Base-by-base conservation (phyloP, 2,888 invertebrate species). In the Parnassius mnemosyne region DNA sequence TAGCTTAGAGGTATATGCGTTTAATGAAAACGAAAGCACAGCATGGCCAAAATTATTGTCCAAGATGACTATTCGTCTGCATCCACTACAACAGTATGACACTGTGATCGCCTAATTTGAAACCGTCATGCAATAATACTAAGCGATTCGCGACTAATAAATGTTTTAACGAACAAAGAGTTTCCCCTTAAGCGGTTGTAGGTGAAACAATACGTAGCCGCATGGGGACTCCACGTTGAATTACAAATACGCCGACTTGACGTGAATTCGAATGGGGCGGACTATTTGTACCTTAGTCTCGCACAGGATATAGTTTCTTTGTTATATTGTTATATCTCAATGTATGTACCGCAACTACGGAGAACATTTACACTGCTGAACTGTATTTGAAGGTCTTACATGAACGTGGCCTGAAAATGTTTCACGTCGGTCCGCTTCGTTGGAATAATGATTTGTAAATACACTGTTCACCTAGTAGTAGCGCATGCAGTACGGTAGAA, bases 211-310 rank as follows among this genome's bases (percentile, higher is more conserved):
- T 89, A 87, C 81, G 78, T 78, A 81, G 77, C 77, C 80, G 75
- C 77, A 74, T 69, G 72, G 83, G 77, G 83, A 80, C 80, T 74
- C 74, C 79, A 85, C 78, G 83, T 89, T 87, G 90, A 90, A 91
- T 91, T 88, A 89, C 88, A 91, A 89, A 87, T 87, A 87, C 83
- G 83, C 64, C 64, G 78, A 83, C 87, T 85, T 83, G 88, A 85
- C 84, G 80, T 84, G 89, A 89, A 90, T 89, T 85, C 84, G 81
- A 88, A 90, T 86, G 76, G 83, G 82, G 77, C 75, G 72, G 74
- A 70, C 72, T 76, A 74, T 77, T 77, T 76, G 78, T 77, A 75
- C 74, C 71, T 68, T 66, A 63, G 71, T 71, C 73, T 70, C 69
- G 71, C 65, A 65, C 68, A 68, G 72, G 70, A 71, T 76, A 75